Evolutionary conservation across 1,140 invertebrate genomes (phyloP).

Genomic region (Euwallacea similis): DNA sequence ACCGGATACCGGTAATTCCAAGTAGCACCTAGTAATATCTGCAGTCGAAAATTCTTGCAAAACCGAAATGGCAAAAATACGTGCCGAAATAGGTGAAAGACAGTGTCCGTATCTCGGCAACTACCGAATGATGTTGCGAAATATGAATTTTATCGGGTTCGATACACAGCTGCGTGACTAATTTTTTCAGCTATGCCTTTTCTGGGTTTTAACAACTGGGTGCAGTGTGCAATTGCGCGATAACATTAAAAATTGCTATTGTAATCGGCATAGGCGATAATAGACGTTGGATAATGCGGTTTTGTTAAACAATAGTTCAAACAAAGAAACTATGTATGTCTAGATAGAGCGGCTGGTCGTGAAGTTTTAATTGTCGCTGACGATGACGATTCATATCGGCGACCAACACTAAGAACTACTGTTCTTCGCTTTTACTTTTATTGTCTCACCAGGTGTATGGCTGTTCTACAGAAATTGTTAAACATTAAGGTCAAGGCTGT

Average conservation of each 20-base stretch:
- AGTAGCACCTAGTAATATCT: too few species aligned
- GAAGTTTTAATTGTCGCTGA: conserved; percentile 1
- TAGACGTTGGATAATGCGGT: conserved; percentile 11
- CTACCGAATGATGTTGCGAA: conserved; percentile 3
- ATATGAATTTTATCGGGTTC: conserved; percentile 4
- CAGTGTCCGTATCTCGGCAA: conserved; percentile 5
- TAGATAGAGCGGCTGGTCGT: background rate
- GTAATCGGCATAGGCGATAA: conserved; percentile 11
- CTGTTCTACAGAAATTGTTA: too few species aligned
- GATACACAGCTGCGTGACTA: conserved; percentile 17
- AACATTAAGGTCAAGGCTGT: too few species aligned
- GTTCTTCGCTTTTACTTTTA: too few species aligned
- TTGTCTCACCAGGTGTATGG: too few species aligned
- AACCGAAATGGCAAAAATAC: conserved; percentile 1
- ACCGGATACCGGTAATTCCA: too few species aligned
- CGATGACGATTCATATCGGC: background rate
- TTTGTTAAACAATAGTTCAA: conserved; percentile 5
- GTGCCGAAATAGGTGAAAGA: conserved; percentile 6
- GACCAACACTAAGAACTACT: too few species aligned
- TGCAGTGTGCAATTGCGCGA: conserved; percentile 20
- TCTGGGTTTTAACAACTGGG: conserved; percentile 15
- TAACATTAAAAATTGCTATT: conserved; percentile 21
- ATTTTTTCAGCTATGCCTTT: conserved; percentile 15
- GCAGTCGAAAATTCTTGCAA: background rate
- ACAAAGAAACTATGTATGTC: conserved; percentile 2